Evolutionary conservation across 2,888 invertebrate genomes (phyloP).

Genomic region (Pterobdella sp.): DNA sequence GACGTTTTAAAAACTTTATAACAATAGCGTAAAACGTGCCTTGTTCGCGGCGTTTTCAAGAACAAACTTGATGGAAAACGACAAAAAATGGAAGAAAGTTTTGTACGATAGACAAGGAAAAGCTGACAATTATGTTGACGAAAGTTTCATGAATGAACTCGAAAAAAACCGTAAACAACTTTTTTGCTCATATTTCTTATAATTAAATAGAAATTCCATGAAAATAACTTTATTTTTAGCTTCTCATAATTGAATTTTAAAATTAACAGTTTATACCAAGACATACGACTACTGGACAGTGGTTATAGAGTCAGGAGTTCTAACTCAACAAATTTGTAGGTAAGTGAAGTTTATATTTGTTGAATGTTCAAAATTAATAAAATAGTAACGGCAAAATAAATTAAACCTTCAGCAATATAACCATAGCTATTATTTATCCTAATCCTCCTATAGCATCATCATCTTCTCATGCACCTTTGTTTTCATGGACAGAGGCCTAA

Average conservation of each 20-base stretch:
- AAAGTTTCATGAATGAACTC: constrained; percentile 73
- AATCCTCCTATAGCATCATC: constrained; percentile 42
- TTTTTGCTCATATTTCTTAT: neutral
- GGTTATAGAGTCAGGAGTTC: constrained; percentile 65
- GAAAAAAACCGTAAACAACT: constrained; percentile 62
- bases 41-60: no score
- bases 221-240: neutral
- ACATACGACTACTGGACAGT: constrained; percentile 66
- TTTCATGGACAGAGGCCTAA: constrained; percentile 44
- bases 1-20: no score
- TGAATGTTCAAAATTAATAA: neutral
- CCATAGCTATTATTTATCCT: no score
- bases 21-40: no score
- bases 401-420: no score
- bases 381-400: no score
- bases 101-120: constrained; percentile 77
- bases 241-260: constrained; percentile 35
- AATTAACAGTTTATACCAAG: constrained; percentile 64
- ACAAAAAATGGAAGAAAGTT: constrained; percentile 69
- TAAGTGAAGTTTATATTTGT: constrained; percentile 35
- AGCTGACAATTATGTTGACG: constrained; percentile 85
- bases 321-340: constrained; percentile 70
- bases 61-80: neutral
- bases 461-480: constrained; percentile 47
- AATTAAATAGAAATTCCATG: neutral